phyloP scores from a whole-genome alignment of 2,888 invertebrate genomes.

The Sminthurinus aureus region DNA sequence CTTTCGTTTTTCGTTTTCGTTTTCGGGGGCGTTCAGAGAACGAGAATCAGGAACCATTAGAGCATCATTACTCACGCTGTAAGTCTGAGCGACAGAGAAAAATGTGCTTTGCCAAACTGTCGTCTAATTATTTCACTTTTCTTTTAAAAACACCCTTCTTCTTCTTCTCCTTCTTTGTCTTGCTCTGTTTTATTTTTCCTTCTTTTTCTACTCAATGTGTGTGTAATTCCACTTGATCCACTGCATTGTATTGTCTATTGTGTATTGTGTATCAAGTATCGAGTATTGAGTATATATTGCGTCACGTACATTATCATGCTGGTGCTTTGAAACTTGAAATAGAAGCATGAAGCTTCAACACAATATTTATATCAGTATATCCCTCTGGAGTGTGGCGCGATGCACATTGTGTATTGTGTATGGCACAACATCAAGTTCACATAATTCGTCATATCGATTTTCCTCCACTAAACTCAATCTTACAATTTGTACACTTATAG shows the following conservation, averaged over 20 bases:
- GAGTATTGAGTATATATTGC: background rate
- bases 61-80: conserved; percentile 44
- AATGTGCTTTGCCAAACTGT: conserved; percentile 41
- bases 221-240: too few species aligned
- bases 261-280: too few species aligned
- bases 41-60: conserved; percentile 32
- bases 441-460: conserved; percentile 23
- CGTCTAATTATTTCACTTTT: conserved; percentile 46
- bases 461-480: background rate
- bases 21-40: background rate
- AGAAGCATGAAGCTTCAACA: conserved; percentile 11
- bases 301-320: background rate
- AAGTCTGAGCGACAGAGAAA: conserved; percentile 43
- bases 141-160: conserved; percentile 16
- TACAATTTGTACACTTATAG: background rate
- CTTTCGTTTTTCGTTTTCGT: background rate
- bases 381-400: background rate
- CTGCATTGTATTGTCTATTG: too few species aligned
- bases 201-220: background rate
- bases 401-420: too few species aligned
- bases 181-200: background rate
- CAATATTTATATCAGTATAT: background rate
- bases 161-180: background rate
- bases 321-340: too few species aligned
- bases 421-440: background rate